These are phyloP conservation scores for Chionoecetes opilio DNA, from an alignment of 1,140 invertebrate genomes.

Conservation along the genomic window DNA sequence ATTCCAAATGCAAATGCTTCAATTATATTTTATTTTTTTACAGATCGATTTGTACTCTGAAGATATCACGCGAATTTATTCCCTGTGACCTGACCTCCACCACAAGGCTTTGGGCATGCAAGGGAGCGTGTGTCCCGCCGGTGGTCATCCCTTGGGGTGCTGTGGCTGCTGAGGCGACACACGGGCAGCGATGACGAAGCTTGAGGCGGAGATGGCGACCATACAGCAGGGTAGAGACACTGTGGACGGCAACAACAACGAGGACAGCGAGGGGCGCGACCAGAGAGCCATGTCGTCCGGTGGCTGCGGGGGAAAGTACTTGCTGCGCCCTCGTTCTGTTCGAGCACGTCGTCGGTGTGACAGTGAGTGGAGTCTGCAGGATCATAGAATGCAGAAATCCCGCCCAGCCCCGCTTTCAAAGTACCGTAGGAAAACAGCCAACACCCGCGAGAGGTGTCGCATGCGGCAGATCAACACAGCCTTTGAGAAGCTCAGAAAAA, in stretches of 20 bases:
- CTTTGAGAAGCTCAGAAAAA: slow-evolving; percentile 66
- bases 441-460: slow-evolving; percentile 60
- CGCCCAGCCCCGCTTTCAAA: slow-evolving; percentile 65
- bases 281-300: not conserved
- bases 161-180: no score
- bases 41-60: no score
- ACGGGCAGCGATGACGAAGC: slow-evolving; percentile 39
- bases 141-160: no score
- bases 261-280: not conserved
- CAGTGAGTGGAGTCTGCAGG: slow-evolving; percentile 55
- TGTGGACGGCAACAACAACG: slow-evolving; percentile 51
- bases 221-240: not conserved
- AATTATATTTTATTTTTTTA: no score
- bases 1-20: no score
- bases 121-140: no score
- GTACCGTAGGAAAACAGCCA: slow-evolving; percentile 69
- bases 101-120: no score
- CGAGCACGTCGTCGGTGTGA: slow-evolving; percentile 40
- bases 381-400: slow-evolving; percentile 56
- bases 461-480: slow-evolving; percentile 72
- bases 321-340: slow-evolving; percentile 62
- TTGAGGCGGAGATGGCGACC: not conserved
- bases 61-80: no score
- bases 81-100: no score
- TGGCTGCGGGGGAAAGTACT: slow-evolving; percentile 59